Base-by-base conservation (phyloP, 2,113 vertebrate species). In the Salvator merianae region DNA sequence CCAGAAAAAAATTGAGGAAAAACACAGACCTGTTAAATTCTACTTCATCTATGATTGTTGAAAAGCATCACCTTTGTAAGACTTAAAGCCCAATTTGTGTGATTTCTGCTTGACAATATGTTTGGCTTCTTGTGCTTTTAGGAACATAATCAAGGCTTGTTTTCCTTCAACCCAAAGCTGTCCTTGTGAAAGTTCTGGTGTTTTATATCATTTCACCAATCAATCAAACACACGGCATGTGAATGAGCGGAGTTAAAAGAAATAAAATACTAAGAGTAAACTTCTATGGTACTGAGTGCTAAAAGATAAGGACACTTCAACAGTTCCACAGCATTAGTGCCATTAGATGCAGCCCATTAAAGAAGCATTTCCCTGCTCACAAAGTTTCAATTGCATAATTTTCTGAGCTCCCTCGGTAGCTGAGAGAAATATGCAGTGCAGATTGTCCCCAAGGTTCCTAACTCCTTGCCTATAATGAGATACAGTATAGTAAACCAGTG, bases 321-420 rank as follows among this genome's bases (percentile, higher is more conserved):
- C 87, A 92, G 90, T 89, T 91, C 84, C n/a, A 34, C 73, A 78
- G 69, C 84, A 81, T 88, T 88, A 88, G 18, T 79, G 26, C 70
- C 85, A 88, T 93, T 80, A 84, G 88, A 86, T 90, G 86, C 81
- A 89, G 85, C 83, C 93, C 88, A 87, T 93, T 89, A 93, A 70
- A 89, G 83, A 87, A 74, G 73, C 30, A 70, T 77, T 93, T 79
- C 87, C 88, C 88, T 92, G 92, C 87, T 83, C 73, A 3, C 79
- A 87, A 88, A 79, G 86, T 78, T 71, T 73, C 80, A 81, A 74
- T 80, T 84, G 75, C 13, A 65, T 59, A 74, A 89, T 87, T 85
- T 89, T 80, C 82, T 91, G 47, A 71, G 85, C 77, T 88, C 79
- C 62, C 28, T 59, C 1, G 30, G 75, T 70, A 82, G 30, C 63